Base-by-base conservation (phyloP, 2,113 vertebrate genomes). In the Excalfactoria chinensis region DNA sequence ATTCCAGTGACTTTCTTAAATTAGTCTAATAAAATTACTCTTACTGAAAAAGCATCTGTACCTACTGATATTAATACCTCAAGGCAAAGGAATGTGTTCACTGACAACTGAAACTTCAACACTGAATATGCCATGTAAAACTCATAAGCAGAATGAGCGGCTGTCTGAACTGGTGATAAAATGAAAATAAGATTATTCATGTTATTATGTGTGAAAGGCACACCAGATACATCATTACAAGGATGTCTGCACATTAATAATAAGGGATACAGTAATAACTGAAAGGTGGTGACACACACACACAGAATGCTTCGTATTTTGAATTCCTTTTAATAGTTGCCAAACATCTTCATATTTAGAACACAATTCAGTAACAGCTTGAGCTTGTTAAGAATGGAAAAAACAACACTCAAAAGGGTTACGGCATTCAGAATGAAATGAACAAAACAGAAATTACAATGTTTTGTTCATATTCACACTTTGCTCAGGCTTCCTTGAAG, bases 41-140 rank as follows among this genome's bases (percentile, higher is more conserved):
- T 78, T 19, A 64, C 16, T 20, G 32, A 72, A 69, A 62, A 84
- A 48, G 2, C 6, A 2, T 40, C 67, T 66, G 11, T 46, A 62
- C 70, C 3, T 37, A 73, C 43, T 69, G 48, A 86, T 44, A 44
- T 14, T 75, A 15, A 15, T 63, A 80, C 9, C 37, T 73, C 56
- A 15, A 56, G 21, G 16, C 17, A 73, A 83, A 49, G 30, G 2
- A 35, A 70, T 49, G 13, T 2, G 1, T 9, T 64, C 1, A 0
- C 23, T 48, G 6, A 67, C 14, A 67, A 63, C 13, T 7, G 44
- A 21, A 25, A 64, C 19, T 56, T 20, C 59, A 86, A 19, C 12
- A 34, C 17, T 41, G 14, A 9, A 16, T 58, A 21, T 53, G 30
- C 17, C 46, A 44, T 25, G 2, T 17, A 28, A 73, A 26, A 66